Evolutionary conservation across 2,888 invertebrate species (phyloP), one percentile per base, ranked within the genome.

Genomic region (Meghimatium bilineatum): DNA sequence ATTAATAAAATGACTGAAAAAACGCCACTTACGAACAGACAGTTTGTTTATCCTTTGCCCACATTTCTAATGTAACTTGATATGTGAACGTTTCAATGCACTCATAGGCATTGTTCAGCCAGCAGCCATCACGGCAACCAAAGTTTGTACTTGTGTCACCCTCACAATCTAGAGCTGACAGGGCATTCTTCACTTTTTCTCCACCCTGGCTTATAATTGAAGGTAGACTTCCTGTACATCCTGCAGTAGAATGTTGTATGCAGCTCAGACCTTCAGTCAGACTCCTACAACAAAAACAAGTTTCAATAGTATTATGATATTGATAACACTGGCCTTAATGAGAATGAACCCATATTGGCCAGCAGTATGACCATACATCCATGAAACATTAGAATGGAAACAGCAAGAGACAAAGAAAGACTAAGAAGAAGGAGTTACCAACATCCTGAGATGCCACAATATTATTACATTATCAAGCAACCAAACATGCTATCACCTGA

Each of bases 61-160:
- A 69, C 38, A 56, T 52, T 32, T 14, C 38, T 8, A 69, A 38
- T 32, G 82, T n/a, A 49, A 77, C 69, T 52, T 56, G 1, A 1
- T 34, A 34, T 1, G 34, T 49, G 69, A 82, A 82, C 17, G 23
- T 29, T 56, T 49, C 71, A 52, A 82, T n/a, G 67, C 82, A 82
- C n/a, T 26, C 20, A n/a, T 76, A 49, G 69, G 77, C 76, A 26
- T 67, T 56, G 56, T 34, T 69, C 23, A 77, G 23, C 71, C 34
- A 77, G n/a, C 82, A 82, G 56, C 82, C 82, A 52, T 44, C 52
- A n/a, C 69, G 67, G 49, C 82, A 82, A 10, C 77, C 77, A 69
- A 49, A 69, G 23, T 5, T 76, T 8, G 26, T 38, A 44, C 56
- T 44, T 17, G 29, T 20, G 20, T 36, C 63, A 23, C 49, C 77